phyloP scores from a whole-genome alignment of 2,888 invertebrate genomes.

The Merodon equestris region DNA sequence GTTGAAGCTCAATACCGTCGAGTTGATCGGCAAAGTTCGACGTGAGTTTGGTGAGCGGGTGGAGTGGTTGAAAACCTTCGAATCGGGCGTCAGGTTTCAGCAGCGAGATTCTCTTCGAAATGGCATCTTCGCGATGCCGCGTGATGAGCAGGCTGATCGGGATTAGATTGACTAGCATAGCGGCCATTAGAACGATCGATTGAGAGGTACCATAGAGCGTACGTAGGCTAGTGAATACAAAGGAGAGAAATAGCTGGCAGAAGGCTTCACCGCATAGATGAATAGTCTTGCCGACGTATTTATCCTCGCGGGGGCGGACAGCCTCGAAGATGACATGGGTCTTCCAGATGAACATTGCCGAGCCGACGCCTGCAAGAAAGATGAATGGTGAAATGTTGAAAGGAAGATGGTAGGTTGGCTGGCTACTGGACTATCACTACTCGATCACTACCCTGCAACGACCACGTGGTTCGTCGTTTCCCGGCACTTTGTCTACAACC shows the following conservation, averaged over 20 bases:
- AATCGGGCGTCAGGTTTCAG: conserved; percentile 75
- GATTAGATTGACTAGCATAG: conserved; percentile 77
- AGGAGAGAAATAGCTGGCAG: conserved; percentile 77
- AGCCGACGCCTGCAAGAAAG: conserved; percentile 74
- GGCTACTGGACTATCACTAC: no score
- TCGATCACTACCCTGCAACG: no score
- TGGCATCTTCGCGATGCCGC: conserved; percentile 75
- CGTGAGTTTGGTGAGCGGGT: conserved; percentile 73
- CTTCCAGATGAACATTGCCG: conserved; percentile 76
- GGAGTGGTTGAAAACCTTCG: conserved; percentile 70
- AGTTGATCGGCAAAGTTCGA: conserved; percentile 75
- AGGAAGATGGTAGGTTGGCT: no score
- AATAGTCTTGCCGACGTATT: conserved; percentile 77
- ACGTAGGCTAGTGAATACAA: conserved; percentile 77
- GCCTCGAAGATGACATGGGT: conserved; percentile 77
- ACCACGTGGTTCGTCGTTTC: no score
- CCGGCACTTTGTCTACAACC: no score
- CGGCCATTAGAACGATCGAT: conserved; percentile 77
- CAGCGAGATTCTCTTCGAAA: conserved; percentile 76
- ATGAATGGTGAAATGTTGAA: no score
- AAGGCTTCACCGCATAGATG: conserved; percentile 78
- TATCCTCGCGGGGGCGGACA: conserved; percentile 78
- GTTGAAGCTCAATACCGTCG: conserved; percentile 76
- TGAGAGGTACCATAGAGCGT: conserved; percentile 78
- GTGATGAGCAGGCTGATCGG: conserved; percentile 77